These are phyloP conservation scores for Jaculus jaculus DNA, from an alignment of 2,113 vertebrate species.

Conservation along the genomic window DNA sequence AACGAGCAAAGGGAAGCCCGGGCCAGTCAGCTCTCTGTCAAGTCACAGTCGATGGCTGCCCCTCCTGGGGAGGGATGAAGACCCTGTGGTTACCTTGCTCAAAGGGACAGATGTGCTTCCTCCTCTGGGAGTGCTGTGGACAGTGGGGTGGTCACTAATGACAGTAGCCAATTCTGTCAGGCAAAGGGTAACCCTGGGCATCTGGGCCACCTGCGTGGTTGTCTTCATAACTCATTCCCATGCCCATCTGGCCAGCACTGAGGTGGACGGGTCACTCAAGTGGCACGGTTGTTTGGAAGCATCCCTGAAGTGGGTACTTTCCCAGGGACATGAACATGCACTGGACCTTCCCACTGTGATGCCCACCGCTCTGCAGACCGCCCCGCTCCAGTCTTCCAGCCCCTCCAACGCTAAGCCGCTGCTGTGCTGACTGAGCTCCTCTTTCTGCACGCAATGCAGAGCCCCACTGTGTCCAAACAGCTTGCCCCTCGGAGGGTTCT, in stretches of 20 bases:
- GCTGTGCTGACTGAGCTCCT: fast-evolving
- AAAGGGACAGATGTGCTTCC: too few relatives aligned
- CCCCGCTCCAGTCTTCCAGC: neutral
- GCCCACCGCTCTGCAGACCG: too few relatives aligned
- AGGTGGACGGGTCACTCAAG: neutral
- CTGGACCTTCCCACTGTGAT: neutral
- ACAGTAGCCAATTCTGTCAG: neutral
- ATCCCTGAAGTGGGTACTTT: neutral
- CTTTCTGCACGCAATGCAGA: neutral
- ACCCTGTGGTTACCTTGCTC: fast-evolving
- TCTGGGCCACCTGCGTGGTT: neutral
- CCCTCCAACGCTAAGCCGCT: neutral
- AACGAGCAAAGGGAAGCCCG: neutral
- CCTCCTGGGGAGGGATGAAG: neutral
- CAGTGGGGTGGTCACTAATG: neutral
- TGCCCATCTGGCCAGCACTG: neutral
- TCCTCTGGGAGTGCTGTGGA: neutral
- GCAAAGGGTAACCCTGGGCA: neutral
- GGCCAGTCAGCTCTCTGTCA: too few relatives aligned
- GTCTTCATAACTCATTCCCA: fast-evolving
- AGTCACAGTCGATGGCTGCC: neutral
- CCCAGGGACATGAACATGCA: neutral
- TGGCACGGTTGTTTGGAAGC: neutral
- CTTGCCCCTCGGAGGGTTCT: neutral
- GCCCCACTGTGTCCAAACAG: neutral